phyloP scores from a whole-genome alignment of 2,113 vertebrate genomes.

The Orycteropus afer region DNA sequence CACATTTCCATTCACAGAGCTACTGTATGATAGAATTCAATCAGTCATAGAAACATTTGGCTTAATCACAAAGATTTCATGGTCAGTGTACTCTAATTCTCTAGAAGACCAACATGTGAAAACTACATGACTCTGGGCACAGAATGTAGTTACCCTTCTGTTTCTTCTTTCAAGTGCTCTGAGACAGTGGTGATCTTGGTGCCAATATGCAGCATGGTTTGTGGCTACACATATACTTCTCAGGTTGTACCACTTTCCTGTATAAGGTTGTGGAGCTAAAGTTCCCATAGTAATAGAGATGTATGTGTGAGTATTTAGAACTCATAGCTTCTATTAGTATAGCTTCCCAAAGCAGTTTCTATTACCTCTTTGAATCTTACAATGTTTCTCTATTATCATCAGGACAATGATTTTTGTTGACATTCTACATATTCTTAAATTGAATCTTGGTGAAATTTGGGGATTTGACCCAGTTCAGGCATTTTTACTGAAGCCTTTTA shows the following conservation, averaged over 20 bases:
- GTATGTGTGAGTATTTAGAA: not conserved
- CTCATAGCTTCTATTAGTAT: not conserved
- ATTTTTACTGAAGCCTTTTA: not conserved
- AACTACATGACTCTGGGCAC: not conserved
- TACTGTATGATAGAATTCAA: not conserved
- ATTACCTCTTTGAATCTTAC: not conserved
- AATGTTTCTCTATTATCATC: not conserved
- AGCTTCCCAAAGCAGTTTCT: not conserved
- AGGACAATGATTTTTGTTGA: not conserved
- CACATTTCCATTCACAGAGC: not conserved
- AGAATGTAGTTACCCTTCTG: not conserved
- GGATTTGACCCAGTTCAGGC: not conserved
- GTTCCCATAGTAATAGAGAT: not conserved
- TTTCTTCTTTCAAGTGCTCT: not conserved
- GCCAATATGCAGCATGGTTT: rapidly evolving
- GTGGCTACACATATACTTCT: not conserved
- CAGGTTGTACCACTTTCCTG: not conserved
- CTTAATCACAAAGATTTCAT: not conserved
- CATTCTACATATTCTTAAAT: not conserved
- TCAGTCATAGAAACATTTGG: not conserved
- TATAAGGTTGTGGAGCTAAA: not conserved
- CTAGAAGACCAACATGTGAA: not conserved
- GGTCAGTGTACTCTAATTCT: not conserved
- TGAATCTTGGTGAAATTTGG: not conserved
- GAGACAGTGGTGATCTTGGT: not conserved